Evolutionary conservation across 2,888 invertebrate genomes (phyloP).

Genomic region (Dermolepida albohirtum): DNA sequence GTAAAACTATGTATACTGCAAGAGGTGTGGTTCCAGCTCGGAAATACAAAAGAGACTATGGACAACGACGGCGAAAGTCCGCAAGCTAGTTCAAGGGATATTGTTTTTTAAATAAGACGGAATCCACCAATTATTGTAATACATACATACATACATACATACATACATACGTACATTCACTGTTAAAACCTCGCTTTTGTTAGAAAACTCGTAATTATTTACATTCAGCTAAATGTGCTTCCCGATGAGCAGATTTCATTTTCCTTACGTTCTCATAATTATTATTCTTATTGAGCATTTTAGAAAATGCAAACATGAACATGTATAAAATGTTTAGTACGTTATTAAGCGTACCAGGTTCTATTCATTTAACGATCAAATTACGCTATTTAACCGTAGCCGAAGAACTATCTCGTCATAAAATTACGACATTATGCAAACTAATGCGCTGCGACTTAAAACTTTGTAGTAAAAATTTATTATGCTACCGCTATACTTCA

Average conservation of each 20-base stretch:
- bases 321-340: constrained; percentile 16
- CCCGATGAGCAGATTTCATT: neutral
- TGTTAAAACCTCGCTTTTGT: too few relatives aligned
- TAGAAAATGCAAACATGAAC: constrained; percentile 20
- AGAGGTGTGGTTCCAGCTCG: too few relatives aligned
- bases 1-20: too few relatives aligned
- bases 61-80: too few relatives aligned
- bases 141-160: too few relatives aligned
- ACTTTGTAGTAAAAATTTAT: constrained; percentile 22
- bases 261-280: constrained; percentile 19
- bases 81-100: too few relatives aligned
- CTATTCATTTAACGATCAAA: constrained; percentile 1
- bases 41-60: too few relatives aligned
- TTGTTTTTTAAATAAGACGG: too few relatives aligned
- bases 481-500: neutral
- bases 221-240: too few relatives aligned
- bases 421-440: constrained; percentile 18
- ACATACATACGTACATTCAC: too few relatives aligned
- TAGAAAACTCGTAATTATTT: too few relatives aligned
- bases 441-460: constrained; percentile 8
- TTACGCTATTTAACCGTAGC: neutral
- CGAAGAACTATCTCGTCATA: constrained; percentile 1
- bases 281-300: constrained; percentile 22
- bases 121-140: too few relatives aligned
- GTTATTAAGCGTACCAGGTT: constrained; percentile 15